Conservation (phyloP, 2,797 vertebrate genomes). For the Falco cherrug region DNA sequence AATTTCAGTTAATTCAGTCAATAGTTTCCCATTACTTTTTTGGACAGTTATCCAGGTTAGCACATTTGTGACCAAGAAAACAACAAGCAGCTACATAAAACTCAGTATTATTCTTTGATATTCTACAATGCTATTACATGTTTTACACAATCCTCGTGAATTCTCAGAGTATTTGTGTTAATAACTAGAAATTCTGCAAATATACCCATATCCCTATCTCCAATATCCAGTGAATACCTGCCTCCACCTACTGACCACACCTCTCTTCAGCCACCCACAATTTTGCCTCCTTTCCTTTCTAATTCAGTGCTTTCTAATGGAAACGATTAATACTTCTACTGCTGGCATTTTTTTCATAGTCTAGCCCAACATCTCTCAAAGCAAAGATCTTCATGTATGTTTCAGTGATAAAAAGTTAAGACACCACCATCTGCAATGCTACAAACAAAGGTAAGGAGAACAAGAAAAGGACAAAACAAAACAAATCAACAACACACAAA, state of each 20-base stretch:
- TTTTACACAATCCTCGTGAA: neutral
- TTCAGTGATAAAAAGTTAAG: neutral
- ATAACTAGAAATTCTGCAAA: neutral
- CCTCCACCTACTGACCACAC: neutral
- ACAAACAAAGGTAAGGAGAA: neutral
- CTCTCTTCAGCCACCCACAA: neutral
- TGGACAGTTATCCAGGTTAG: neutral
- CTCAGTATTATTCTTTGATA: neutral
- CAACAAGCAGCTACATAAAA: neutral
- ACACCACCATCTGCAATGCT: neutral
- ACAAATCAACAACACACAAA: neutral
- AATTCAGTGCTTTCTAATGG: neutral
- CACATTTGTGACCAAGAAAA: neutral
- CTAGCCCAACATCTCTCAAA: neutral
- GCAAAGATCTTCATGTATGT: neutral
- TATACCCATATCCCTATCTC: neutral
- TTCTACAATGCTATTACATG: neutral
- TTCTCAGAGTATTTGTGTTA: neutral
- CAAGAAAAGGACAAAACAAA: neutral
- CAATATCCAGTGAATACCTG: neutral
- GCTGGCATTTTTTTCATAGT: neutral
- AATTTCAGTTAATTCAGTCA: neutral
- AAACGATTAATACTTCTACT: neutral
- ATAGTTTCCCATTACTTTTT: neutral
- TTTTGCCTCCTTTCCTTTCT: neutral